Evolutionary conservation across 2,113 vertebrate genomes (phyloP).

Genomic region (Aegypius monachus): DNA sequence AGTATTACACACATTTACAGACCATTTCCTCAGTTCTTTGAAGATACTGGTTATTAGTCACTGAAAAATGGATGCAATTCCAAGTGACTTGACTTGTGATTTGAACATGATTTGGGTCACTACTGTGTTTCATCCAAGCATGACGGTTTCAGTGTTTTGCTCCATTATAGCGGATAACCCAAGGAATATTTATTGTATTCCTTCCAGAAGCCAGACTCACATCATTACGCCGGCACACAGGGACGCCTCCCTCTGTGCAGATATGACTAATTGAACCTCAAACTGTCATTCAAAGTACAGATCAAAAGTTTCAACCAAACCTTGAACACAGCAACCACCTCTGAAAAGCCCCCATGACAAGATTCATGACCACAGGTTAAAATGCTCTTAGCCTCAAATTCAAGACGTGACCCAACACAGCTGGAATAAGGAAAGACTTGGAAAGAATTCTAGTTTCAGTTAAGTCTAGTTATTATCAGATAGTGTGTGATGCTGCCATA

Average conservation of each 20-base stretch:
- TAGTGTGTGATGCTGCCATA: rapidly evolving
- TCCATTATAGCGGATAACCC: rapidly evolving
- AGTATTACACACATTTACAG: rapidly evolving
- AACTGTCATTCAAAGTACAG: neutral
- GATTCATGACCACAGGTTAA: neutral
- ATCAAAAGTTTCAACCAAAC: neutral
- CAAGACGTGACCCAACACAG: rapidly evolving
- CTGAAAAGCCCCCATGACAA: neutral
- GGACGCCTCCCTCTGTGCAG: neutral
- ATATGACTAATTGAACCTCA: neutral
- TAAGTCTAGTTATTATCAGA: rapidly evolving
- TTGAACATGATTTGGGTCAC: neutral
- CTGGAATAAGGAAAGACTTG: neutral
- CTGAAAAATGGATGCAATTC: neutral
- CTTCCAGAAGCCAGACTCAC: neutral
- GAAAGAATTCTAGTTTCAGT: neutral
- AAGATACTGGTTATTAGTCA: neutral
- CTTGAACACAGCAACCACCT: neutral
- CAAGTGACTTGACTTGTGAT: neutral
- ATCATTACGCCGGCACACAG: rapidly evolving
- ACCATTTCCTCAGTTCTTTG: rapidly evolving
- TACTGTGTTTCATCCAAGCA: rapidly evolving
- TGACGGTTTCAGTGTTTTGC: rapidly evolving
- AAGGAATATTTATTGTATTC: neutral
- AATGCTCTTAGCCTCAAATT: too few relatives aligned